Base-by-base conservation (phyloP, 2,888 invertebrate species). In the Rhamnusium bicolor region DNA sequence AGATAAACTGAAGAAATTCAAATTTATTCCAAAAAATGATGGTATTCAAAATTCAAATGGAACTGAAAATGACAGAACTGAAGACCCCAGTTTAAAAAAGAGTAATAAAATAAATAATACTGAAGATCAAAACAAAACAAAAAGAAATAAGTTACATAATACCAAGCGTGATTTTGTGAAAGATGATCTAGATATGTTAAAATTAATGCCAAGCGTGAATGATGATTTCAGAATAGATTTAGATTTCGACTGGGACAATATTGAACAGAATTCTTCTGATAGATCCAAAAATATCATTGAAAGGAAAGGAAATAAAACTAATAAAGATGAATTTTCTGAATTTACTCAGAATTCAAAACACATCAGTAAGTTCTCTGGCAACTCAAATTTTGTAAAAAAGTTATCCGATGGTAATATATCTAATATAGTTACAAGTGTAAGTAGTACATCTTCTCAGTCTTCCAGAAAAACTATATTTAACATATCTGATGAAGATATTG, bases 171-270 rank as follows among this genome's bases (percentile, higher is more conserved):
- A 71, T 56, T 32, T 46, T 47, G 32, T 80, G 32, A 29, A 71
- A 24, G 78, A 75, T 63, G 83, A 82, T 77, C 74, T 81, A 58
- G 73, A 77, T 70, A 75, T 82, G 70, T 69, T 84, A 27, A 82
- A 81, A 49, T 63, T 78, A 12, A 74, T 85, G 19, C 84, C 84
- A 29, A 83, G 84, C 73, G 79, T 80, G 6, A 84, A 83, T 71
- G 84, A 85, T 74, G 78, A 77, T 60, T 83, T 79, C 6, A 62
- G 78, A 70, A 66, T 78, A 21, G 72, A 81, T 84, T 82, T 90
- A 49, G 87, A 89, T 83, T 86, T 88, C 77, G 90, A 81, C 8
- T 58, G 46, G 61, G 61, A 46, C 12, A 46, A 46, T 12, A 10
- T 51, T 18, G 19, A 12, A 18, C 18, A 51, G 1, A 51, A 19